phyloP scores from a whole-genome alignment of 1,140 invertebrate genomes.

The Bradysia coprophila region DNA sequence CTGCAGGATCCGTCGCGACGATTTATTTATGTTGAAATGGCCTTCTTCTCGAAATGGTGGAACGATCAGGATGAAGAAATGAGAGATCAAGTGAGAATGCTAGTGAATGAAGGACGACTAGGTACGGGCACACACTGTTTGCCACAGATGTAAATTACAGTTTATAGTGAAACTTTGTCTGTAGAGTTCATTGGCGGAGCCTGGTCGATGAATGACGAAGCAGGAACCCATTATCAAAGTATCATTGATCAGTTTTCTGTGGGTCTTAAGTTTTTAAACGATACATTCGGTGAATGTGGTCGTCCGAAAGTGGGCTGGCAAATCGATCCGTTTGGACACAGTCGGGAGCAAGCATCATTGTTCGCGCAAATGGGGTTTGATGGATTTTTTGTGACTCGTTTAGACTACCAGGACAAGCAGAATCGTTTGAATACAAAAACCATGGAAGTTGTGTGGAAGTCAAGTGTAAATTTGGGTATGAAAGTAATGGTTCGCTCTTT shows the following conservation, averaged over 20 bases:
- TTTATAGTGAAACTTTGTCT: too few relatives aligned
- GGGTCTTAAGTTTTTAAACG: slow-evolving; percentile 38
- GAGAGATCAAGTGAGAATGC: slow-evolving; percentile 31
- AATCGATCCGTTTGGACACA: slow-evolving; percentile 88
- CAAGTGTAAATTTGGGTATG: slow-evolving; percentile 45
- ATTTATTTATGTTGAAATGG: slow-evolving; percentile 62
- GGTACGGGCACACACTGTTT: slow-evolving; percentile 35
- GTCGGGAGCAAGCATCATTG: slow-evolving; percentile 60
- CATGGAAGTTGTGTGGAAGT: slow-evolving; percentile 76
- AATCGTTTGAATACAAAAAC: slow-evolving; percentile 36
- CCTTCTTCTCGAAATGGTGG: slow-evolving; percentile 92
- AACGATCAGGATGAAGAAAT: slow-evolving; percentile 42
- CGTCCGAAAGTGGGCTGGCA: slow-evolving; percentile 75
- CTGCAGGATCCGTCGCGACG: slow-evolving; percentile 47
- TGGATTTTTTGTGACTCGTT: slow-evolving; percentile 70
- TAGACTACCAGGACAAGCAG: slow-evolving; percentile 76
- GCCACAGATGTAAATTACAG: slow-evolving; percentile 13
- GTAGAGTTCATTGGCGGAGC: slow-evolving; percentile 78
- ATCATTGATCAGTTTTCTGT: slow-evolving; percentile 87
- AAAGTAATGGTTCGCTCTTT: too few relatives aligned
- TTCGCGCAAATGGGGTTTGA: slow-evolving; percentile 74
- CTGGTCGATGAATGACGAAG: slow-evolving; percentile 93
- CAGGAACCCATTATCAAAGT: slow-evolving; percentile 76
- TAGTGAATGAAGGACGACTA: slow-evolving; percentile 56
- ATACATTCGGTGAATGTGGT: slow-evolving; percentile 70